phyloP scores from a whole-genome alignment of 2,797 vertebrate genomes.

The Ispidina picta region DNA sequence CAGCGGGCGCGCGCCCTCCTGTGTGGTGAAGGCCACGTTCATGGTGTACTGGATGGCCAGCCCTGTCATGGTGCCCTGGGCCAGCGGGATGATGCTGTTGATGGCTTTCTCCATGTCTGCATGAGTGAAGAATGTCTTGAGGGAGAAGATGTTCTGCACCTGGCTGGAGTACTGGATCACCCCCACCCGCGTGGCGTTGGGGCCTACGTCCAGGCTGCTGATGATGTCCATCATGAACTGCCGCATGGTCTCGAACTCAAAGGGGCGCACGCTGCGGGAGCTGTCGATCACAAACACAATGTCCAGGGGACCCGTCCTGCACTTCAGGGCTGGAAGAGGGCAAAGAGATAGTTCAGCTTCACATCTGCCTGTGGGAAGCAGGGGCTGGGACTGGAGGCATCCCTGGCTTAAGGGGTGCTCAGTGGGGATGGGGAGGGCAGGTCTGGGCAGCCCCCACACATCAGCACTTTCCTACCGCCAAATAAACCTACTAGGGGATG shows the following conservation, averaged over 20 bases:
- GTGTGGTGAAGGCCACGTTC: constrained; percentile 87
- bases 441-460: not conserved
- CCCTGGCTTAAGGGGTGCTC: not conserved
- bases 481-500: not conserved
- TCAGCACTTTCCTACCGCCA: not conserved
- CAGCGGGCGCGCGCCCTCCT: constrained; percentile 86
- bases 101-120: constrained; percentile 89
- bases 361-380: rapidly evolving
- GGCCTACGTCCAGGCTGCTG: constrained; percentile 86
- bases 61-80: constrained; percentile 98
- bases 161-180: constrained; percentile 98
- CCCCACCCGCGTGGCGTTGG: constrained; percentile 87
- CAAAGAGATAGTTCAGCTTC: not conserved
- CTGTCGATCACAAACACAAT: constrained; percentile 97
- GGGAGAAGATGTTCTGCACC: constrained; percentile 94
- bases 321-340: constrained; percentile 77
- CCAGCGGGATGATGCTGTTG: constrained; percentile 89
- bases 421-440: not conserved
- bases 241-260: constrained; percentile 95
- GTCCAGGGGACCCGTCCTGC: constrained; percentile 90
- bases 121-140: constrained; percentile 83
- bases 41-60: constrained; percentile 94
- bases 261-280: constrained; percentile 94
- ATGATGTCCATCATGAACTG: constrained; percentile 95
- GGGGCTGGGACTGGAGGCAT: not conserved